Base-by-base conservation (phyloP, 2,113 vertebrate genomes). In the Phyllostomus discolor region DNA sequence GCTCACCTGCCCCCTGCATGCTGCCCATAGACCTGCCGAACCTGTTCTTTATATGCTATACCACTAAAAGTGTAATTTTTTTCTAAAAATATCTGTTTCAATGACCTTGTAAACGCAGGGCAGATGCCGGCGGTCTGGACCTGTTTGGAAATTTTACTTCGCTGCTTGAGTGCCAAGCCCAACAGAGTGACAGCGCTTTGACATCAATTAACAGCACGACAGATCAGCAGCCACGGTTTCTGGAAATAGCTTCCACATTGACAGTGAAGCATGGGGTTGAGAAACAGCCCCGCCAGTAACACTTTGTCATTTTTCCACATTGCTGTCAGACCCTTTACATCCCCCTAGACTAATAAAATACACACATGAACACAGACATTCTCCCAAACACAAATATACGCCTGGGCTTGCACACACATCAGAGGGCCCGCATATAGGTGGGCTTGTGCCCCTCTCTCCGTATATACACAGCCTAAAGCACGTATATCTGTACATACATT, bases 101-200 rank as follows among this genome's bases (percentile, higher is more conserved):
- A 52, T 80, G 75, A 91, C 70, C 79, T 95, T 70, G 50, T 28
- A 89, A 73, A 67, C 24, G 73, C 43, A 82, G 38, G 92, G 84
- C 9, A 94, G 79, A 72, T 81, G 66, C 67, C 16, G 0, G 50
- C 46, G 41, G 26, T 64, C 59, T 62, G 52, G 35, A 72, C 48
- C 24, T 95, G 46, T 97, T 95, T 95, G 59, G 38, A 89, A 96
- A 94, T 95, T 94, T 75, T n/a, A 81, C 38, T 97, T 79, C 90
- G 38, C 33, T 2, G 1, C 54, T 62, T 15, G 41, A 95, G 54
- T 81, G 75, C 69, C 91, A 96, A 75, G 82, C 86, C 80, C 52
- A 73, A 38, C 26, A 67, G 79, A 88, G 28, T 70, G 84, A 88
- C 33, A 80, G 84, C 81, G 31, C 50, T 92, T 54, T 95, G 75